Evolutionary conservation across 2,888 invertebrate genomes (phyloP).

Genomic region (Elegia similella): DNA sequence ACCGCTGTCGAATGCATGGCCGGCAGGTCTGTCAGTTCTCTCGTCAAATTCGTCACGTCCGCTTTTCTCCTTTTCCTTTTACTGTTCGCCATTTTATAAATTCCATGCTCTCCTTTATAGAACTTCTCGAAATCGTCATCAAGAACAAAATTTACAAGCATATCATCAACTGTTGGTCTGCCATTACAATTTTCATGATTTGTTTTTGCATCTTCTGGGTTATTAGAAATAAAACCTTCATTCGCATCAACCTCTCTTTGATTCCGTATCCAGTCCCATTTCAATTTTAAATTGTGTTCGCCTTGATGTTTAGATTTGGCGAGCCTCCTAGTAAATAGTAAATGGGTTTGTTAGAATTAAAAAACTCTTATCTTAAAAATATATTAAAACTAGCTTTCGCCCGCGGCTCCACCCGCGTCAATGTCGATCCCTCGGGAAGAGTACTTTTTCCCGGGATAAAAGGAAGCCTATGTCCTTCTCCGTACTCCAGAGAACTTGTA

Average conservation of each 20-base stretch:
- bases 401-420: too few relatives aligned
- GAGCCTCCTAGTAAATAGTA: background rate
- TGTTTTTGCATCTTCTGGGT: background rate
- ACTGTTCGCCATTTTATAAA: constrained; percentile 39
- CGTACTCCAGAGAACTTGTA: too few relatives aligned
- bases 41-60: background rate
- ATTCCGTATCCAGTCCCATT: constrained; percentile 42
- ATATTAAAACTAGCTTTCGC: too few relatives aligned
- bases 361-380: too few relatives aligned
- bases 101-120: constrained; percentile 40
- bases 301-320: constrained; percentile 7
- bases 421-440: too few relatives aligned
- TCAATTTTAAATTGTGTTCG: constrained; percentile 14
- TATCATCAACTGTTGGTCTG: background rate
- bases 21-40: constrained; percentile 33
- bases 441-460: too few relatives aligned
- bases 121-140: constrained; percentile 37
- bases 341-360: too few relatives aligned
- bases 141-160: background rate
- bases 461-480: too few relatives aligned
- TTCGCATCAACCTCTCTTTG: background rate
- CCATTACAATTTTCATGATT: background rate
- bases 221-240: background rate
- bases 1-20: constrained; percentile 36
- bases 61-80: constrained; percentile 33